phyloP scores from a whole-genome alignment of 2,797 vertebrate species.

The Sebastes iracundus region DNA sequence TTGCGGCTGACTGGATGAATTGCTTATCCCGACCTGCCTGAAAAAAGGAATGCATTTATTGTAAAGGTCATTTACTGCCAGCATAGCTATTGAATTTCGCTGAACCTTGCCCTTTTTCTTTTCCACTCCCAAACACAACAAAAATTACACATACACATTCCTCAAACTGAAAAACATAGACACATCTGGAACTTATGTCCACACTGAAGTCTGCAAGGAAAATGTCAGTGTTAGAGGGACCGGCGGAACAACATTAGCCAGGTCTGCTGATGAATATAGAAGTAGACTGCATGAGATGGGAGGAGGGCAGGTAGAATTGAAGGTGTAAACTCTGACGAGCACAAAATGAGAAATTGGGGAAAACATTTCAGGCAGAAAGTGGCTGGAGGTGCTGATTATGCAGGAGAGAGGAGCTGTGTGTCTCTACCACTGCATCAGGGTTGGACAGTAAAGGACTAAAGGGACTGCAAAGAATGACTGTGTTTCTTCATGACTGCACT shows the following conservation, averaged over 20 bases:
- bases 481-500: conserved; percentile 4
- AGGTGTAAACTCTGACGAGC: conserved; percentile 19
- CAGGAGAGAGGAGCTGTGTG: conserved; percentile 19
- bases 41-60: conserved; percentile 41
- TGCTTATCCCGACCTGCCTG: conserved; percentile 23
- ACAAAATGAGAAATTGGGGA: conserved; percentile 22
- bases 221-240: conserved; percentile 13
- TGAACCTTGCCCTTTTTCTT: conserved; percentile 40
- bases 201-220: not conserved
- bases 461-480: not conserved
- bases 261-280: conserved; percentile 19
- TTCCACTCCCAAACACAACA: not conserved
- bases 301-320: conserved; percentile 8
- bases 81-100: conserved; percentile 44
- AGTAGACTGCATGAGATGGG: not conserved
- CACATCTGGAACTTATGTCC: conserved; percentile 11
- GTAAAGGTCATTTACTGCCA: conserved; percentile 57
- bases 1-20: conserved; percentile 43
- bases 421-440: conserved; percentile 3
- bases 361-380: conserved; percentile 19
- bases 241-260: not conserved
- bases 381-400: conserved; percentile 22
- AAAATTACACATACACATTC: not conserved
- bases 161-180: conserved; percentile 3
- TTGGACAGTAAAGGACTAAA: conserved; percentile 18